phyloP scores from a whole-genome alignment of 2,113 vertebrate genomes.

The Limanda limanda region DNA sequence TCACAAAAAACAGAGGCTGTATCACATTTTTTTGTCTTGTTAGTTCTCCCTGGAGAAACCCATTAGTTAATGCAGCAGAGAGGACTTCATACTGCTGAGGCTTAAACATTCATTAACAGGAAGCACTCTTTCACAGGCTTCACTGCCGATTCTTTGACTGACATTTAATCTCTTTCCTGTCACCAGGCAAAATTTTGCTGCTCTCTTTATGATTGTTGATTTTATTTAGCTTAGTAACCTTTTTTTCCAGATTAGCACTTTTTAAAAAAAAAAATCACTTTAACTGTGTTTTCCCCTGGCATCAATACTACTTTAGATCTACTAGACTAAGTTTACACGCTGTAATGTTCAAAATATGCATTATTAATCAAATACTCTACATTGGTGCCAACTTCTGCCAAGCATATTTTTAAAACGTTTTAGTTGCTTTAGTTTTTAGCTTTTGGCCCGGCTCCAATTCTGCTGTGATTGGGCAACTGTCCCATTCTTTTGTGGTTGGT shows the following conservation, averaged over 20 bases:
- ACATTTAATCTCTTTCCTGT: constrained; percentile 56
- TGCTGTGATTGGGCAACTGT: neutral
- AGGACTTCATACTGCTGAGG: constrained; percentile 39
- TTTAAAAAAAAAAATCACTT: neutral
- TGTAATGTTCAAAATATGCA: neutral
- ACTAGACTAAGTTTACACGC: neutral
- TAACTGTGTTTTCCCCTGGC: neutral
- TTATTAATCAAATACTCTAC: neutral
- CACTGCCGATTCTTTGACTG: constrained; percentile 62
- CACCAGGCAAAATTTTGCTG: constrained; percentile 28
- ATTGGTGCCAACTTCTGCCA: neutral
- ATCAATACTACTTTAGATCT: neutral
- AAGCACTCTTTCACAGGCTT: constrained; percentile 47
- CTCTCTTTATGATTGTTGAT: constrained; percentile 22
- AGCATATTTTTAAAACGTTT: neutral
- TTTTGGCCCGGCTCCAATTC: neutral
- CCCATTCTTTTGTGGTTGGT: neutral
- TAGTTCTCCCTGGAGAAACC: constrained; percentile 35
- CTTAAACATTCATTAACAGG: constrained; percentile 60
- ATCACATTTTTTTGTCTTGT: constrained; percentile 37
- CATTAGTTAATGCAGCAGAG: constrained; percentile 67
- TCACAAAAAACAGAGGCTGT: constrained; percentile 2
- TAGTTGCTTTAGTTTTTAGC: neutral
- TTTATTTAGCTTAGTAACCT: constrained; percentile 38
- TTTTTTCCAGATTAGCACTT: constrained; percentile 23